Percentiles rank a stretch among this genome's conserved stretches.
Conservation (phyloP, 1,140 invertebrate genomes). For the Anastrepha ludens region DNA sequence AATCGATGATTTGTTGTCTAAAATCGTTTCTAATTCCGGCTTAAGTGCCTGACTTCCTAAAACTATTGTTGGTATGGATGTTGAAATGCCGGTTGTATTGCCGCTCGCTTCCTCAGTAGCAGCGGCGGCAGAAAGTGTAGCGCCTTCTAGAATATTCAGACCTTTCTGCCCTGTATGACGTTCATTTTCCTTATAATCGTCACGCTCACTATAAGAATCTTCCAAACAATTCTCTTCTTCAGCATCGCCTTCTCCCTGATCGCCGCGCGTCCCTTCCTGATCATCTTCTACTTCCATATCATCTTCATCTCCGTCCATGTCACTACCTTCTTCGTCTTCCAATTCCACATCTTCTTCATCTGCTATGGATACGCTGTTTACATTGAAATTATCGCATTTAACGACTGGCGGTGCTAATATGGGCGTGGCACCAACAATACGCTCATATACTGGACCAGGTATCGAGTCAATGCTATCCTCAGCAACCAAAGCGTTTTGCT, state of each 20-base stretch:
- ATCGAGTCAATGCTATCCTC: constrained; percentile 67
- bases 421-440: constrained; percentile 58
- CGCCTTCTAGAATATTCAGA: not conserved
- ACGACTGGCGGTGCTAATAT: not conserved
- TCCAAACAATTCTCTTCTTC: constrained; percentile 19
- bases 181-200: constrained; percentile 41
- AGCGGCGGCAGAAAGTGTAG: not conserved
- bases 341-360: constrained; percentile 17
- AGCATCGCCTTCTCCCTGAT: not conserved
- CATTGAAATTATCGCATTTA: not conserved
- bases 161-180: not conserved
- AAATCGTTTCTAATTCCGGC: not conserved
- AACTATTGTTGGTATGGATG: not conserved
- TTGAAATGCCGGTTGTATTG: not conserved
- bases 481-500: not conserved
- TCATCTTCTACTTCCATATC: constrained; percentile 12
- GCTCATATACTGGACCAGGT: constrained; percentile 68
- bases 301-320: constrained; percentile 17
- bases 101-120: not conserved
- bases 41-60: not conserved
- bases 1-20: not conserved
- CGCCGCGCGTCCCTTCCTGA: not conserved
- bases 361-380: not conserved
- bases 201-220: not conserved
- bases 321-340: not conserved